These are phyloP conservation scores for Anneissia japonica DNA, from an alignment of 35 echinoderm and acorn worm species.

Conservation along the genomic window DNA sequence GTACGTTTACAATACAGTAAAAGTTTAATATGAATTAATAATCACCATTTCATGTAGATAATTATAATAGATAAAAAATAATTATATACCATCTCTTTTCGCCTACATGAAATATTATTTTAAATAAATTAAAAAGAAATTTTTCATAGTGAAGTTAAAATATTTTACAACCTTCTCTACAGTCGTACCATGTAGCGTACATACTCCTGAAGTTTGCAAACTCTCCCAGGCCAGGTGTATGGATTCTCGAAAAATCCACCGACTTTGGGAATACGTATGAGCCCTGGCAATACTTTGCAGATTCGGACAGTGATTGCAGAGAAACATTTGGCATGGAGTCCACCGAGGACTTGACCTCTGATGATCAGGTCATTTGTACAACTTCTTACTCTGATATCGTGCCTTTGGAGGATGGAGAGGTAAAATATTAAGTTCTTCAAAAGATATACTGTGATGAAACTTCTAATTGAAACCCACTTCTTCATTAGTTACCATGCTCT, in stretches of 20 bases:
- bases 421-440: constrained; percentile 7
- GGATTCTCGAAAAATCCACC: constrained; percentile 72
- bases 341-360: constrained; percentile 40
- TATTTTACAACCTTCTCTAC: background rate
- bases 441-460: too few relatives aligned
- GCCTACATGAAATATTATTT: too few relatives aligned
- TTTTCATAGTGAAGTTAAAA: too few relatives aligned
- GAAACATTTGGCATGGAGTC: constrained; percentile 73
- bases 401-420: constrained; percentile 96
- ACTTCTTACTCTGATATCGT: constrained; percentile 92
- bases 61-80: too few relatives aligned
- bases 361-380: constrained; percentile 91
- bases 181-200: constrained; percentile 96
- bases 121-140: too few relatives aligned
- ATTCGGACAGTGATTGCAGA: constrained; percentile 65
- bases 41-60: too few relatives aligned
- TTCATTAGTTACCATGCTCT: too few relatives aligned
- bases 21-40: too few relatives aligned
- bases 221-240: constrained; percentile 78
- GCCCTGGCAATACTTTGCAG: constrained; percentile 99
- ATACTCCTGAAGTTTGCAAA: constrained; percentile 92
- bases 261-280: constrained; percentile 76
- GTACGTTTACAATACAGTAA: too few relatives aligned
- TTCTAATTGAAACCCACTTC: too few relatives aligned
- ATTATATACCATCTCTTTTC: too few relatives aligned